Evolutionary conservation across 2,888 invertebrate genomes (phyloP).

Genomic region (Mimumesa dahlbomi): DNA sequence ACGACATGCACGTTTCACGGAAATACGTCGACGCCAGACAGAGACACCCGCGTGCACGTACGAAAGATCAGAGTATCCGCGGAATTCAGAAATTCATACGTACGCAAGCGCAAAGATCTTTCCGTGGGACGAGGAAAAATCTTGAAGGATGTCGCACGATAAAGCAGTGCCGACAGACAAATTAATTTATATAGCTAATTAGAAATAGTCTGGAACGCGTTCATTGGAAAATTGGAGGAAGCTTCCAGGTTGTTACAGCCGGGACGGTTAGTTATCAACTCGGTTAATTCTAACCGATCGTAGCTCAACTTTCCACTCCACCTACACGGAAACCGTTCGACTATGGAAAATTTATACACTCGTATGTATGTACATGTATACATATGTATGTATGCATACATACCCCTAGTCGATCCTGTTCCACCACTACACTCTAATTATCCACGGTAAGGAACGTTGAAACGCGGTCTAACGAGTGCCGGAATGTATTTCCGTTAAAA

Average conservation of each 20-base stretch:
- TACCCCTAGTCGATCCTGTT: background rate
- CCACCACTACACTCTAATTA: background rate
- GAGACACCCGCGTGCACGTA: too few species aligned
- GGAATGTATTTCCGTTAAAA: constrained; percentile 16
- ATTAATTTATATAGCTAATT: constrained; percentile 14
- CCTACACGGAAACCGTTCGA: background rate
- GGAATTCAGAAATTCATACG: too few species aligned
- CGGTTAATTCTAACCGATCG: constrained; percentile 10
- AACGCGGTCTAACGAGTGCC: constrained; percentile 15
- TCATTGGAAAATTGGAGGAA: constrained; percentile 13
- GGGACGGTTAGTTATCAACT: background rate
- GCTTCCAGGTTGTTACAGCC: background rate
- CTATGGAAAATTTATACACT: constrained; percentile 2
- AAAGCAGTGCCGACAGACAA: background rate
- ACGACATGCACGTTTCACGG: too few species aligned
- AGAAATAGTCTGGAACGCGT: background rate
- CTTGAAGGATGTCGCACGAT: too few species aligned
- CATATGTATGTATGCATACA: too few species aligned
- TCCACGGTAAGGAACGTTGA: constrained; percentile 17
- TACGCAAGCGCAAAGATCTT: too few species aligned
- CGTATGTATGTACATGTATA: too few species aligned
- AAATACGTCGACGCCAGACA: too few species aligned
- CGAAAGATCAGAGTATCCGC: too few species aligned
- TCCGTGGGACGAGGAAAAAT: too few species aligned
- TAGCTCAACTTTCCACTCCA: constrained; percentile 8